These are phyloP conservation scores for Danaus chrysippus DNA, from an alignment of 2,888 invertebrate genomes.

Conservation along the genomic window DNA sequence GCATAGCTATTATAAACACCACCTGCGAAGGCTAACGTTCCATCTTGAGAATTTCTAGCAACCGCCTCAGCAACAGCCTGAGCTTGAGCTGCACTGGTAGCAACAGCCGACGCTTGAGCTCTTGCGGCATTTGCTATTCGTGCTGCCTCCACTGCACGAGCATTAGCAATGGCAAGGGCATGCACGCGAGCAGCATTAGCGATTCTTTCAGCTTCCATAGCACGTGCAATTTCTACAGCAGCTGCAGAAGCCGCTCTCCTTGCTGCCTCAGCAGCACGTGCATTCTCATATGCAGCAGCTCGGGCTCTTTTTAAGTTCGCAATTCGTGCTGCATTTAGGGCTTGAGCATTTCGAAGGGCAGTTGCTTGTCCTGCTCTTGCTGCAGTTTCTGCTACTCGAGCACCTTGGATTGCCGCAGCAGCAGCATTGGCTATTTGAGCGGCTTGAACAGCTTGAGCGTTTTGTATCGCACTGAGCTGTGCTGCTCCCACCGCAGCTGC, in stretches of 20 bases:
- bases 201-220: constrained; percentile 60
- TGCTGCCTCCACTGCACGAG: constrained; percentile 65
- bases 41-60: constrained; percentile 59
- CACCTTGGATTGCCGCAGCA: constrained; percentile 69
- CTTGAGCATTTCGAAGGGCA: constrained; percentile 68
- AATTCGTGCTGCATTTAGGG: constrained; percentile 64
- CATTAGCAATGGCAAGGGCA: constrained; percentile 67
- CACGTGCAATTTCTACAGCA: constrained; percentile 53
- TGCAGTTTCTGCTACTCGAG: constrained; percentile 63
- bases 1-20: constrained; percentile 10
- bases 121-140: constrained; percentile 64
- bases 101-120: constrained; percentile 57
- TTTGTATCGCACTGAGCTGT: constrained; percentile 69
- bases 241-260: constrained; percentile 59
- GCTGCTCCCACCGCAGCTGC: constrained; percentile 68
- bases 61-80: constrained; percentile 61
- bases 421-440: constrained; percentile 67
- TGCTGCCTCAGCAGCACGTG: constrained; percentile 65
- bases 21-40: constrained; percentile 52
- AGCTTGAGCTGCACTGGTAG: constrained; percentile 57
- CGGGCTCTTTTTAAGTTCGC: constrained; percentile 69
- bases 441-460: constrained; percentile 68
- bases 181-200: constrained; percentile 69
- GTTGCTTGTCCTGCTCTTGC: constrained; percentile 64
- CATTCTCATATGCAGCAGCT: constrained; percentile 68